Evolutionary conservation across 2,888 invertebrate species (phyloP).

Genomic region (Oxyscelio sp.): DNA sequence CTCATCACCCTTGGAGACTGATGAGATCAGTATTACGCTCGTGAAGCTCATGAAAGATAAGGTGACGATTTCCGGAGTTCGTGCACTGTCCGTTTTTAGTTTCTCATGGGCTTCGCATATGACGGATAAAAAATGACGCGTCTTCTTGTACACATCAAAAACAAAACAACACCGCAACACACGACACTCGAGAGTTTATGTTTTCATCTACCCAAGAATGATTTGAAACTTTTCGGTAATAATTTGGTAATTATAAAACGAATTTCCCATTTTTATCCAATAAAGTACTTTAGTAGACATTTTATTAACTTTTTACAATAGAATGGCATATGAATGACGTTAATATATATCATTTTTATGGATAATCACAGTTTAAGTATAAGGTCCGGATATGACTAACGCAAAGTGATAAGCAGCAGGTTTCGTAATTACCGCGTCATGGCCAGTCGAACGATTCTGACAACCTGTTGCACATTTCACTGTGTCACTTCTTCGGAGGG

Average conservation of each 20-base stretch:
- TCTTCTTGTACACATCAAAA: constrained; percentile 27
- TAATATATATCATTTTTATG: constrained; percentile 75
- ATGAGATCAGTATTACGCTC: constrained; percentile 74
- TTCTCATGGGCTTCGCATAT: constrained; percentile 31
- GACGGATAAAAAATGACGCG: constrained; percentile 36
- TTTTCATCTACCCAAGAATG: no score
- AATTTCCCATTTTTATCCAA: background rate
- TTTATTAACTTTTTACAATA: constrained; percentile 4
- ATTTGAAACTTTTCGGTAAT: no score
- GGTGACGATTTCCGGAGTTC: constrained; percentile 75
- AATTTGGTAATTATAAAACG: background rate
- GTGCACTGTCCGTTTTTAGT: constrained; percentile 56
- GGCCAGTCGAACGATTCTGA: no score
- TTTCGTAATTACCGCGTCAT: no score
- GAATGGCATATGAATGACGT: constrained; percentile 36
- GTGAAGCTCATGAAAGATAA: constrained; percentile 73
- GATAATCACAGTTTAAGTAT: constrained; percentile 82
- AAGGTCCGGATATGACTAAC: constrained; percentile 71
- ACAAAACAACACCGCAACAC: background rate
- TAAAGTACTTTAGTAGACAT: background rate
- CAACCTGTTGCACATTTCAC: no score
- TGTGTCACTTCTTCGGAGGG: constrained; percentile 44
- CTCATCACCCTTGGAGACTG: no score
- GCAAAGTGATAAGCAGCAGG: no score
- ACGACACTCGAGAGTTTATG: no score